Conservation (phyloP, 1,140 invertebrate genomes). For the Dreissena rostriformis region DNA sequence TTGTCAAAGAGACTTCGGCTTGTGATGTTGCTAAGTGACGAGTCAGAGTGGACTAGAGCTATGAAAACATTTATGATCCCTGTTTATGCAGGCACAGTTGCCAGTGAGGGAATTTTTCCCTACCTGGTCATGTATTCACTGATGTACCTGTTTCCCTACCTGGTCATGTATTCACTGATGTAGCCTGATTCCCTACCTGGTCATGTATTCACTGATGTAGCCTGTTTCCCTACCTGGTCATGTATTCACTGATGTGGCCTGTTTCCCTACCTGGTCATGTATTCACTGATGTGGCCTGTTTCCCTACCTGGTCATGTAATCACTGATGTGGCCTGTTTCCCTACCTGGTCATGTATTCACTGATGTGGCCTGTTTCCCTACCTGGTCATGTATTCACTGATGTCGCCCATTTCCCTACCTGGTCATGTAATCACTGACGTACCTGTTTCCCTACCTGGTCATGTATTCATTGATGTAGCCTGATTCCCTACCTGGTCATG, state of each 20-base stretch:
- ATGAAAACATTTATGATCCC: too few species aligned
- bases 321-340: conserved; percentile 89
- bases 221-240: conserved; percentile 82
- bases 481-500: too few species aligned
- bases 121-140: conserved; percentile 89
- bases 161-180: too few species aligned
- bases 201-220: conserved; percentile 95
- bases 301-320: conserved; percentile 86
- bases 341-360: conserved; percentile 89
- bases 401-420: conserved; percentile 85
- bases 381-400: conserved; percentile 91
- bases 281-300: conserved; percentile 92
- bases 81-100: too few species aligned
- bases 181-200: conserved; percentile 60
- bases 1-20: too few species aligned
- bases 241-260: conserved; percentile 94
- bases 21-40: too few species aligned
- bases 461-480: too few species aligned
- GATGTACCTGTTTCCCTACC: conserved; percentile 92
- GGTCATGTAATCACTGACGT: conserved; percentile 94
- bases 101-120: not conserved
- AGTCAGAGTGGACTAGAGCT: too few species aligned
- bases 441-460: conserved; percentile 89
- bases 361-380: conserved; percentile 87
- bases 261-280: conserved; percentile 83